Evolutionary conservation across 2,113 vertebrate genomes (phyloP).

Genomic region (Scatophagus argus): DNA sequence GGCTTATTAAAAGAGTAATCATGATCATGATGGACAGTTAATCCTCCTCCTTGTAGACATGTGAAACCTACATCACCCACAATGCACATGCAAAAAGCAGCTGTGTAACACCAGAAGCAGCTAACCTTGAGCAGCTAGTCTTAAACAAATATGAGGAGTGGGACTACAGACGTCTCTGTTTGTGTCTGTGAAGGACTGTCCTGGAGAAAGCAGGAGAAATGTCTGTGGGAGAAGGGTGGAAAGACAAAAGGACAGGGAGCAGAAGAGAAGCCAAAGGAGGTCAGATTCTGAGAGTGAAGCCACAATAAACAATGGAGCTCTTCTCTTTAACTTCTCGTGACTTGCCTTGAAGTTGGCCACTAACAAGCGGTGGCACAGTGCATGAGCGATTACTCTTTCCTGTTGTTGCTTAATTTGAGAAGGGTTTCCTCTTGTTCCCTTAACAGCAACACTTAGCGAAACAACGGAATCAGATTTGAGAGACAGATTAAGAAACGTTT

Average conservation of each 20-base stretch:
- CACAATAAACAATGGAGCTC: conserved; percentile 57
- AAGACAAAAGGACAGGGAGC: conserved; percentile 43
- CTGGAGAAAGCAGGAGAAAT: neutral
- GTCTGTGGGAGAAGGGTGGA: conserved; percentile 11
- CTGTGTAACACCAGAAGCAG: neutral
- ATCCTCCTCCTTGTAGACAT: no score
- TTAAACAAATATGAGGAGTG: neutral
- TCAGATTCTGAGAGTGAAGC: conserved; percentile 46
- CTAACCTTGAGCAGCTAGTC: neutral
- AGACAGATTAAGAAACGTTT: neutral
- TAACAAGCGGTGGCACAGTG: conserved; percentile 79
- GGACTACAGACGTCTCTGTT: no score
- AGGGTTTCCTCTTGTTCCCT: conserved; percentile 78
- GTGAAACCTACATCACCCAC: neutral
- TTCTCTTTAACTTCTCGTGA: conserved; percentile 65
- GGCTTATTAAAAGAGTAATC: no score
- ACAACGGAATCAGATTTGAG: conserved; percentile 43
- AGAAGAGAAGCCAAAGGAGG: conserved; percentile 38
- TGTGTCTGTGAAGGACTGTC: no score
- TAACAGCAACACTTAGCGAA: conserved; percentile 52
- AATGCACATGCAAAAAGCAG: neutral
- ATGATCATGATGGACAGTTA: no score
- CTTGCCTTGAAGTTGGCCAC: conserved; percentile 82
- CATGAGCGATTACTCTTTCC: conserved; percentile 84
- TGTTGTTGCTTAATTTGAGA: conserved; percentile 82